phyloP scores from a whole-genome alignment of 2,888 invertebrate genomes.

The Mythimna pallens region DNA sequence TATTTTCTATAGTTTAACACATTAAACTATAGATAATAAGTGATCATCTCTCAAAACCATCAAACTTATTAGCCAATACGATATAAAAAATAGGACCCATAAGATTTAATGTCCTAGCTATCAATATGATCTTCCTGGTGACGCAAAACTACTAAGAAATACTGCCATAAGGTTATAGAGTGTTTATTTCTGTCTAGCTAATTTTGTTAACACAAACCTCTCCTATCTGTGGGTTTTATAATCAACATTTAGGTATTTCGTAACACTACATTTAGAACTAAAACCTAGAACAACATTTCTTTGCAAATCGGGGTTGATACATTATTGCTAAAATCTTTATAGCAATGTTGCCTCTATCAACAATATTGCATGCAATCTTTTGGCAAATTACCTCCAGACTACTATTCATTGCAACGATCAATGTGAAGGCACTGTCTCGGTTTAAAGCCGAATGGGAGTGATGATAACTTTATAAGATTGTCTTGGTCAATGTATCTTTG shows the following conservation, averaged over 20 bases:
- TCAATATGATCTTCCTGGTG: background rate
- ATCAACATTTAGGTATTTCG: background rate
- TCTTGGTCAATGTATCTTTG: no score
- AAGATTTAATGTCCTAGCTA: constrained; percentile 15
- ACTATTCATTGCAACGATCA: constrained; percentile 5
- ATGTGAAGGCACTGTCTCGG: background rate
- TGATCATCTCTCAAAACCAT: constrained; percentile 3
- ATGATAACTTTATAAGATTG: background rate
- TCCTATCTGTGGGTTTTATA: background rate
- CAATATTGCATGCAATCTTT: background rate
- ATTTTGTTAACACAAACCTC: background rate
- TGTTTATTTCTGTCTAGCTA: background rate
- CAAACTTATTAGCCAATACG: constrained; percentile 22
- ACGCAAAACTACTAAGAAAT: background rate
- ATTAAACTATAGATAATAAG: background rate
- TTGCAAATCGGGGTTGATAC: background rate
- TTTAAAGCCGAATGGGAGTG: background rate
- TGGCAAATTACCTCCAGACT: background rate
- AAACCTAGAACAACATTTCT: background rate
- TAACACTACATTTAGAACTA: background rate
- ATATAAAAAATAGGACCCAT: constrained; percentile 19
- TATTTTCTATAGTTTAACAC: no score
- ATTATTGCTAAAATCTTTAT: background rate
- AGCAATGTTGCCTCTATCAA: constrained; percentile 3
- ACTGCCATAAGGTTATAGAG: background rate